phyloP scores from a whole-genome alignment of 2,888 invertebrate genomes.

The Orthosia incerta region DNA sequence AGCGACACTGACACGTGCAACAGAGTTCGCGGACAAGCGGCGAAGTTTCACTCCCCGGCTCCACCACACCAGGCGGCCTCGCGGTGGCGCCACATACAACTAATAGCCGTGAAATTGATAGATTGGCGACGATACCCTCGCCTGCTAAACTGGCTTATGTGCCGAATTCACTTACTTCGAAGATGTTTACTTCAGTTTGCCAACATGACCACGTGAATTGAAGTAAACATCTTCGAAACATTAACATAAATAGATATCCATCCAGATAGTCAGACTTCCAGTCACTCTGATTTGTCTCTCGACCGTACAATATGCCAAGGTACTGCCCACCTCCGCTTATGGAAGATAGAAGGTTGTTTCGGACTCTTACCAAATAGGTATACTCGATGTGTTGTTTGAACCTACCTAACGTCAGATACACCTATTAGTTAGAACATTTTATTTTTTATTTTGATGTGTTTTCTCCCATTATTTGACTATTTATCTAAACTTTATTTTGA shows the following conservation, averaged over 20 bases:
- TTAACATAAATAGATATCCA: not conserved
- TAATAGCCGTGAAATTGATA: not conserved
- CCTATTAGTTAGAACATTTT: not conserved
- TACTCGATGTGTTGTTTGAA: not conserved
- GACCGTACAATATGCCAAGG: not conserved
- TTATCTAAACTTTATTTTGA: too few relatives aligned
- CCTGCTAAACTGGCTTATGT: not conserved
- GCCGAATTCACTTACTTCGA: not conserved
- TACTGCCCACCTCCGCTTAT: not conserved
- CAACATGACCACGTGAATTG: not conserved
- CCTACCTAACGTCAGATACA: too few relatives aligned
- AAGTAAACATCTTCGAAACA: not conserved
- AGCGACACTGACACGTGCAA: conserved; percentile 30
- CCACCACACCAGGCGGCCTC: not conserved
- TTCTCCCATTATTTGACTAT: too few relatives aligned
- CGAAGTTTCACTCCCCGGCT: conserved; percentile 4
- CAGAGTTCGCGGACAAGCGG: not conserved
- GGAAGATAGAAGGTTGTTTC: not conserved
- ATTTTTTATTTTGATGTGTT: too few relatives aligned
- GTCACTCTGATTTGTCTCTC: too few relatives aligned
- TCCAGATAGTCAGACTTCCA: not conserved
- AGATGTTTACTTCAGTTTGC: not conserved
- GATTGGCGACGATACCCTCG: not conserved
- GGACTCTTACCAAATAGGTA: not conserved
- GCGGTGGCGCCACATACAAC: too few relatives aligned